Conservation (phyloP, 1,140 invertebrate species). For the Lepidurus couesii region DNA sequence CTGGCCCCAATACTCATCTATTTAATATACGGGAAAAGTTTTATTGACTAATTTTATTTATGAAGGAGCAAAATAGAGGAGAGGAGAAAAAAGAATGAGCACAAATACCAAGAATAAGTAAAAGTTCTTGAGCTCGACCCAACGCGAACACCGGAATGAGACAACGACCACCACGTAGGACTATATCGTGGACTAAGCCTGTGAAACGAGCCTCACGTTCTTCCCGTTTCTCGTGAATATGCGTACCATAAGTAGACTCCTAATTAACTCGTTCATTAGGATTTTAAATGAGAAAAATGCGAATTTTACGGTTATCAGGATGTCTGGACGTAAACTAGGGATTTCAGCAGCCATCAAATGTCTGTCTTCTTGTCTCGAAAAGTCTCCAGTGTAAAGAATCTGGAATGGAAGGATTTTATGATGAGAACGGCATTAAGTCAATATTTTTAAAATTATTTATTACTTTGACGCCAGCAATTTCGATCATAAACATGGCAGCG, state of each 20-base stretch:
- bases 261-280: slow-evolving; percentile 41
- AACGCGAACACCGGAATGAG: slow-evolving; percentile 98
- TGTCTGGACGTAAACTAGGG: slow-evolving; percentile 89
- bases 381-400: slow-evolving; percentile 96
- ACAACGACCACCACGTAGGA: slow-evolving; percentile 89
- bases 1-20: slow-evolving; percentile 95
- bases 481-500: slow-evolving; percentile 99
- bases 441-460: not conserved
- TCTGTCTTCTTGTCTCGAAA: slow-evolving; percentile 95
- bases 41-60: not conserved
- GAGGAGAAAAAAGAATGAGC: slow-evolving; percentile 33
- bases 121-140: slow-evolving; percentile 91
- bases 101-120: slow-evolving; percentile 75
- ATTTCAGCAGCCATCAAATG: slow-evolving; percentile 99
- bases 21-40: slow-evolving; percentile 36
- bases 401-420: slow-evolving; percentile 41
- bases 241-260: slow-evolving; percentile 99
- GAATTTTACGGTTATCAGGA: slow-evolving; percentile 75
- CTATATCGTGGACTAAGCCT: slow-evolving; percentile 90
- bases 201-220: slow-evolving; percentile 94
- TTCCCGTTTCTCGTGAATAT: slow-evolving; percentile 97
- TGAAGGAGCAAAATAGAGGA: not conserved
- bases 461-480: slow-evolving; percentile 94
- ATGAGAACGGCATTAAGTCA: no score
- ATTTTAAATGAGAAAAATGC: slow-evolving; percentile 26